Percentiles rank a stretch among this genome's conserved stretches.
phyloP scores from a whole-genome alignment of 1,140 invertebrate genomes.

The Belonocnema kinseyi region DNA sequence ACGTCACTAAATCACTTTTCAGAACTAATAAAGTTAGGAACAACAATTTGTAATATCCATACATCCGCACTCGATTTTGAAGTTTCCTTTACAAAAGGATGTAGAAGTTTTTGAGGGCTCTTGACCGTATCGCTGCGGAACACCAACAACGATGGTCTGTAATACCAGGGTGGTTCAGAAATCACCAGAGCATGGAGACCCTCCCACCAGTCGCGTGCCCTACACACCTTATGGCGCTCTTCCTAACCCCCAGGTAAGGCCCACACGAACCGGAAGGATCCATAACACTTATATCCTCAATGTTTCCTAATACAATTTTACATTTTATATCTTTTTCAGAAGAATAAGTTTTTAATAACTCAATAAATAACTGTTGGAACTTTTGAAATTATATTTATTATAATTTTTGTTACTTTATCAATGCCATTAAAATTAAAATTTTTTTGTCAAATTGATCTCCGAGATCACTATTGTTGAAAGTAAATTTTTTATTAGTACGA shows the following conservation, averaged over 20 bases:
- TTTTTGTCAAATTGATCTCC: no score
- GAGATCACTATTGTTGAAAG: neutral
- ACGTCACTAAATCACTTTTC: neutral
- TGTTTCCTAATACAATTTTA: neutral
- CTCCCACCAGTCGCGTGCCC: slow-evolving; percentile 62
- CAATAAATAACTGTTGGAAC: no score
- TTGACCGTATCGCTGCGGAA: slow-evolving; percentile 5
- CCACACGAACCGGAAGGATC: slow-evolving; percentile 32
- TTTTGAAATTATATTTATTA: no score
- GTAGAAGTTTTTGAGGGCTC: neutral
- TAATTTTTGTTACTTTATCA: no score
- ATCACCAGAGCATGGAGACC: slow-evolving; percentile 61
- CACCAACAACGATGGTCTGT: slow-evolving; percentile 1
- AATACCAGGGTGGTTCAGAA: slow-evolving; percentile 54
- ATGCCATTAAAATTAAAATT: no score
- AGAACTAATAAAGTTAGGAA: no score
- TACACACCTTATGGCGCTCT: slow-evolving; percentile 56
- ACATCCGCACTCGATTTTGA: neutral
- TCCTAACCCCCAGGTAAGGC: slow-evolving; percentile 54
- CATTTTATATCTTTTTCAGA: neutral
- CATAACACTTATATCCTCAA: neutral
- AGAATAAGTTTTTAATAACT: no score
- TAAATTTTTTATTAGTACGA: slow-evolving; percentile 5
- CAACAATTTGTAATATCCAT: neutral
- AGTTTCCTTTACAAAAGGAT: neutral